Conservation (phyloP, 2,113 vertebrate species). For the Pomatostomus ruficeps region DNA sequence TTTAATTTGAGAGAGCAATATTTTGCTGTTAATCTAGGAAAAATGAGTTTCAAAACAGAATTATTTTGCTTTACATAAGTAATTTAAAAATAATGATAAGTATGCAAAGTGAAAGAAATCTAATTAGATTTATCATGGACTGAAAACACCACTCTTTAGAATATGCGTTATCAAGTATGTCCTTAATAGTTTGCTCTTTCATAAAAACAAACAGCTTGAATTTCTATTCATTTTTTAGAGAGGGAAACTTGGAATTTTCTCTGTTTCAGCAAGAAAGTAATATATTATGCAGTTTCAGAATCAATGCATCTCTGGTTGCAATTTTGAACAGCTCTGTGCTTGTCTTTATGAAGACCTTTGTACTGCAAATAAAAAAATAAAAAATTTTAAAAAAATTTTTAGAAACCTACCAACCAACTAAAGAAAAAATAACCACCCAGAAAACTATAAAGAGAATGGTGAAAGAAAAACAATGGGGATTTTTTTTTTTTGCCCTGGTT, state of each 20-base stretch:
- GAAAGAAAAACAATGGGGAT: not conserved
- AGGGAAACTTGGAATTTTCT: not conserved
- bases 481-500: not conserved
- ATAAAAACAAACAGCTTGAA: not conserved
- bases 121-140: not conserved
- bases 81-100: not conserved
- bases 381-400: no score
- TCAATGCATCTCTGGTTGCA: not conserved
- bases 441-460: not conserved
- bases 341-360: not conserved
- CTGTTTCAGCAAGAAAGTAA: not conserved
- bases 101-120: not conserved
- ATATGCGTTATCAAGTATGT: not conserved
- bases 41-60: not conserved
- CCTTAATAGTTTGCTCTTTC: not conserved
- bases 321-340: not conserved
- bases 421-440: not conserved
- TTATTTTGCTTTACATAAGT: not conserved
- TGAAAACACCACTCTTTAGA: not conserved
- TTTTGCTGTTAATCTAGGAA: not conserved
- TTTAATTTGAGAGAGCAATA: not conserved
- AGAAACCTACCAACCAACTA: no score
- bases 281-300: not conserved
- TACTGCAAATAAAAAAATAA: not conserved
- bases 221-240: not conserved